A percentile compares a stretch with the other conserved stretches of the same genome.
Evolutionary conservation across 2,888 invertebrate genomes (phyloP).

Genomic region (Papilio gigon): DNA sequence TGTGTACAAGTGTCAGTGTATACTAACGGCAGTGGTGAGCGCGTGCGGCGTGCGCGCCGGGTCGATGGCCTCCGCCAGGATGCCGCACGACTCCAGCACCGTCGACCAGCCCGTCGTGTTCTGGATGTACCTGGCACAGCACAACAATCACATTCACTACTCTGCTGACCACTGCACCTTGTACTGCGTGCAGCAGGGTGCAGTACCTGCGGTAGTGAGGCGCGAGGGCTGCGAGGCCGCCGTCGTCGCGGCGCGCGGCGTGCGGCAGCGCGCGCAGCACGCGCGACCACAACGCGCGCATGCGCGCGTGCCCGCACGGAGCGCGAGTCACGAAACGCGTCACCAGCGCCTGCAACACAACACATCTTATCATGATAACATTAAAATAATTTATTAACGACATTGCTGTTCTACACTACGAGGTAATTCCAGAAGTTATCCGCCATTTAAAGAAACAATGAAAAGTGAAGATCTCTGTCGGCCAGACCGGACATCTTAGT

Average conservation of each 20-base stretch:
- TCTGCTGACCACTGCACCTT: too few relatives aligned
- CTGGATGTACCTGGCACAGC: conserved; percentile 63
- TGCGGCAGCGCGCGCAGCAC: conserved; percentile 82
- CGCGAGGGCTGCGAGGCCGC: conserved; percentile 79
- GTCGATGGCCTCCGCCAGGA: conserved; percentile 69
- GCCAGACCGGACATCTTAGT: too few relatives aligned
- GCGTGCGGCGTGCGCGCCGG: conserved; percentile 73
- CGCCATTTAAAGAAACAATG: too few relatives aligned
- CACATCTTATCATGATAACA: background rate
- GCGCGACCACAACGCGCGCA: conserved; percentile 83
- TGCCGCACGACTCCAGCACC: conserved; percentile 66
- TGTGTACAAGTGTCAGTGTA: too few relatives aligned
- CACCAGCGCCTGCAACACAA: conserved; percentile 81
- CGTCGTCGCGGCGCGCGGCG: conserved; percentile 83
- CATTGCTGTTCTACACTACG: too few relatives aligned
- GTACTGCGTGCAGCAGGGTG: background rate
- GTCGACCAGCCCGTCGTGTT: conserved; percentile 71
- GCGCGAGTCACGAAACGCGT: conserved; percentile 85
- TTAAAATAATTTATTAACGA: too few relatives aligned
- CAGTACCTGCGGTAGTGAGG: conserved; percentile 81
- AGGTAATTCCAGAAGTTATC: too few relatives aligned
- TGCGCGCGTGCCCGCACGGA: conserved; percentile 73
- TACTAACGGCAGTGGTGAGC: conserved; percentile 67
- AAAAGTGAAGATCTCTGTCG: too few relatives aligned
- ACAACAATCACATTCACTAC: background rate